Evolutionary conservation across 1,140 invertebrate genomes (phyloP).

Genomic region (Episyrphus balteatus): DNA sequence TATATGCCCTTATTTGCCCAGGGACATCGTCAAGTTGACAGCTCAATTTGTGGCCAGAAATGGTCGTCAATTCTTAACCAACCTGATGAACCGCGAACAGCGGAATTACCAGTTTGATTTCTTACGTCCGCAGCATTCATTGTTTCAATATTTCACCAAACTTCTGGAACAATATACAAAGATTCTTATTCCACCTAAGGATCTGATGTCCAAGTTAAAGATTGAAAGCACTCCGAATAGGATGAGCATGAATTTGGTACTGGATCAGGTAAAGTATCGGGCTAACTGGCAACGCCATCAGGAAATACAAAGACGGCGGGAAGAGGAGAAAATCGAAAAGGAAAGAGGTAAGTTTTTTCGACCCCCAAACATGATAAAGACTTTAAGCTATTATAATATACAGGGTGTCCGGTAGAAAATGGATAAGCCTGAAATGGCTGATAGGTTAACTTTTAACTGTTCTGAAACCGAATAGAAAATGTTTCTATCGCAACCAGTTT

Average conservation of each 20-base stretch:
- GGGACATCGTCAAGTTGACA: constrained; percentile 95
- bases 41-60: constrained; percentile 98
- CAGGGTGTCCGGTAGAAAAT: no score
- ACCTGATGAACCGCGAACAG: constrained; percentile 96
- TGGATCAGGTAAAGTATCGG: constrained; percentile 87
- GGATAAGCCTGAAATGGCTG: no score
- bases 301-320: constrained; percentile 78
- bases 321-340: constrained; percentile 89
- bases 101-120: constrained; percentile 99
- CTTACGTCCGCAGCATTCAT: constrained; percentile 91
- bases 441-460: no score
- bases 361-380: constrained; percentile 64
- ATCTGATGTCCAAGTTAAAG: constrained; percentile 67
- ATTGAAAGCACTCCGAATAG: constrained; percentile 52
- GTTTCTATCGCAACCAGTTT: no score
- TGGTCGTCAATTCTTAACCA: constrained; percentile 94
- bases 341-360: constrained; percentile 63
- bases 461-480: no score
- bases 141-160: constrained; percentile 98
- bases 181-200: constrained; percentile 89
- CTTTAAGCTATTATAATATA: constrained; percentile 83
- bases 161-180: constrained; percentile 96
- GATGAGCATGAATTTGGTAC: constrained; percentile 55
- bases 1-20: constrained; percentile 37
- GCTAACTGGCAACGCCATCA: constrained; percentile 95